A percentile compares a stretch with the other conserved stretches of the same genome.
Evolutionary conservation across 1,140 invertebrate species (phyloP).

Genomic region (Tetramorium alpestre): DNA sequence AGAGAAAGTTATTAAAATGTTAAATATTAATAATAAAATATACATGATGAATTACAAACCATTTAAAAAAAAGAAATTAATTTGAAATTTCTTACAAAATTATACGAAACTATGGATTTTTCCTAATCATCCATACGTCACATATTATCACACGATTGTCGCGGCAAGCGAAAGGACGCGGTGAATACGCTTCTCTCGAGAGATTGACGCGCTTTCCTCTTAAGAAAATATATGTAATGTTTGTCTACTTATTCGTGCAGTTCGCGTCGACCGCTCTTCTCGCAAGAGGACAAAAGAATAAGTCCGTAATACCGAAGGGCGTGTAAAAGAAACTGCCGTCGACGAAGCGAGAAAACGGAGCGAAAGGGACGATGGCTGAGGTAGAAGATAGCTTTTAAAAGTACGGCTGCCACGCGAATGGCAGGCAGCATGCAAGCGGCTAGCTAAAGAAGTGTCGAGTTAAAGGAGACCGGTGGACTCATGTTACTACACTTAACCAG

Average conservation of each 20-base stretch:
- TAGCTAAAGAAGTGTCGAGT: conserved; percentile 35
- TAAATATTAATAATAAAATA: background rate
- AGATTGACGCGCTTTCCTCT: conserved; percentile 28
- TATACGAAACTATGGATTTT: background rate
- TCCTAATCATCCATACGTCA: background rate
- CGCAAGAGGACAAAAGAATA: conserved; percentile 11
- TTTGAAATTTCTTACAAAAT: background rate
- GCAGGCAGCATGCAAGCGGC: conserved; percentile 4
- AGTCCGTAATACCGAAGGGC: background rate
- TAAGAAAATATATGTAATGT: conserved; percentile 25
- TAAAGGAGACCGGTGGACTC: conserved; percentile 15
- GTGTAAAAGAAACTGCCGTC: conserved; percentile 27
- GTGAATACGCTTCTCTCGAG: background rate
- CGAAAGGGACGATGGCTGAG: conserved; percentile 14
- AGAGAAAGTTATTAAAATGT: background rate
- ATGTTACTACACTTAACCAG: conserved; percentile 42
- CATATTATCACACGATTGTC: background rate
- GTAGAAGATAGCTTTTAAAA: conserved; percentile 49
- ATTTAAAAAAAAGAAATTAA: background rate
- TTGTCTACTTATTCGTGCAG: conserved; percentile 31
- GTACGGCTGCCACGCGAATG: conserved; percentile 33
- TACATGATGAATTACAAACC: background rate
- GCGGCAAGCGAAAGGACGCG: background rate
- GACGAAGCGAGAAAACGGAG: conserved; percentile 24
- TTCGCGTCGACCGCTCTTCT: conserved; percentile 13